Evolutionary conservation across 2,113 vertebrate species (phyloP).

Genomic region (Callipepla squamata): DNA sequence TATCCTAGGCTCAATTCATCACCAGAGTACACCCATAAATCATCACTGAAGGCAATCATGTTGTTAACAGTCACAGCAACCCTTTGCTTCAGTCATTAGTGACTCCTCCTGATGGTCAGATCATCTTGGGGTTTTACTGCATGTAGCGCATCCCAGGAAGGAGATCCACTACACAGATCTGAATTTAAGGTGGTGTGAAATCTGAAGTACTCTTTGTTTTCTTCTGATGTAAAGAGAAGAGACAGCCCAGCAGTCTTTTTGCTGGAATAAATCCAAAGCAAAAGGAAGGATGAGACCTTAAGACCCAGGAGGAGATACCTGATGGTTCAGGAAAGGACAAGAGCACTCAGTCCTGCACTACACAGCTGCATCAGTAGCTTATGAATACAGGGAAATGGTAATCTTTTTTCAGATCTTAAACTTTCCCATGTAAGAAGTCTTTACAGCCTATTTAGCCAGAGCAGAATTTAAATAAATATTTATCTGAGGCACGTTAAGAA

Average conservation of each 20-base stretch:
- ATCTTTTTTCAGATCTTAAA: not conserved
- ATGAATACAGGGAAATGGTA: not conserved
- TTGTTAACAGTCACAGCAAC: not conserved
- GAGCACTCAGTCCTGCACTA: not conserved
- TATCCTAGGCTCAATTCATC: not conserved
- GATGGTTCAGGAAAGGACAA: not conserved
- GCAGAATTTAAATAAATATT: not conserved
- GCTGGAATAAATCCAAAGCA: not conserved
- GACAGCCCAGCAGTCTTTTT: not conserved
- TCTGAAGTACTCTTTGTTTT: not conserved
- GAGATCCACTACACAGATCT: not conserved
- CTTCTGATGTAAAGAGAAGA: not conserved
- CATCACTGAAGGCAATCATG: not conserved
- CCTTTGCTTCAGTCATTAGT: not conserved
- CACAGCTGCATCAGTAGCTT: not conserved
- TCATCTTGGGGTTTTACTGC: not conserved
- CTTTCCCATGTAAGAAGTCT: too few species aligned
- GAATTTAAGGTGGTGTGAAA: not conserved
- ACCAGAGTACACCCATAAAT: not conserved
- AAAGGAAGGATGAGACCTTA: not conserved
- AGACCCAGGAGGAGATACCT: rapidly evolving
- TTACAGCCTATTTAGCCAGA: not conserved
- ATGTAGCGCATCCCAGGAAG: rapidly evolving
- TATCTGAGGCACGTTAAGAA: not conserved
- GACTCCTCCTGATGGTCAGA: not conserved